Evolutionary conservation across 1,140 invertebrate genomes (phyloP), one percentile per base, ranked within the genome.

Genomic region (Akabosia matsudoensis): DNA sequence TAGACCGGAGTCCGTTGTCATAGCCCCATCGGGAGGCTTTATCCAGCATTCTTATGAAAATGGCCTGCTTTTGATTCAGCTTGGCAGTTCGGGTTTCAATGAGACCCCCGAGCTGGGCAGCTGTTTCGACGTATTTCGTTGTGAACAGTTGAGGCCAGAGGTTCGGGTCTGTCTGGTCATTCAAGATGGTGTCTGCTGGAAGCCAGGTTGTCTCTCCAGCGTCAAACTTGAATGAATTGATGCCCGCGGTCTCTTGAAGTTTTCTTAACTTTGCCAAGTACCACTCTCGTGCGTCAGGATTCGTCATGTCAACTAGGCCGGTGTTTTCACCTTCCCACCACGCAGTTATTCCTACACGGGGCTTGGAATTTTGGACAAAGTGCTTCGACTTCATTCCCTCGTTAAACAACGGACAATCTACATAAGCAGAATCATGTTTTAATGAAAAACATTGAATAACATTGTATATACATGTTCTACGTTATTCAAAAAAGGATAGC

Each of bases 221-320:
- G 84, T 98, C 96, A 83, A 97, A 97, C 84, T 97, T 97, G 78
- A 96, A 94, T 76, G 92, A 91, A 82, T 94, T 92, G 33, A 98
- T 91, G 0, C 89, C 91, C 76, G 88, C 88, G 0, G 86, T 84
- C 0, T 86, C 83, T 78, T 90, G 83, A 1, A 97, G 79, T 14
- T 83, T 83, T 61, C 86, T 84, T 0, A 97, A 82, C 73, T 91
- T 85, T 0, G 82, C 82, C 0, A 86, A 85, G 87, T 90, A 97
- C 95, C 95, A 97, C 14, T 86, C 82, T 0, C 88, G 88, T 0
- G 92, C 92, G 33, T 84, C 85, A 0, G 88, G 80, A 81, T 94
- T 94, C 0, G 92, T 94, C 80, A 95, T 93, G 83, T 96, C 94
- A 2, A 95, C 85, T 30, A 88, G 72, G 14, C 84, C 89, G 1